Conservation (phyloP, 2,113 vertebrate species). For the Silurus meridionalis region DNA sequence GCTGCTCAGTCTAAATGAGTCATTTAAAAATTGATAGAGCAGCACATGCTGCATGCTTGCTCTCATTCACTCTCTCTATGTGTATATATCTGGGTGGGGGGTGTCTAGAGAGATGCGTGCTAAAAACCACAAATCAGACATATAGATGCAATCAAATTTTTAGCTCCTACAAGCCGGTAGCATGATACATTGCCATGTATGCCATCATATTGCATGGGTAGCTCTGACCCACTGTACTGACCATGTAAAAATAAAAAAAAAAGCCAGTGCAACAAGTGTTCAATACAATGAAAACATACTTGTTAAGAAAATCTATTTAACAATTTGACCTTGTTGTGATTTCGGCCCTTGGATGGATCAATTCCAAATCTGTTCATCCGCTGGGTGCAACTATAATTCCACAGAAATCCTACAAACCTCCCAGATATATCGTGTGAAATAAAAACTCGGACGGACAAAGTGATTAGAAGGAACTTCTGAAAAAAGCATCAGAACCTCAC, state of each 20-base stretch:
- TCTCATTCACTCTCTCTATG: constrained; percentile 4
- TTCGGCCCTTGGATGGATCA: too few species aligned
- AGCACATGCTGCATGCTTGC: constrained; percentile 47
- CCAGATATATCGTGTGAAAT: too few species aligned
- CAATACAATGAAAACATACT: too few species aligned
- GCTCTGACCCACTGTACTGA: neutral
- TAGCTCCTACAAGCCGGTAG: constrained; percentile 56
- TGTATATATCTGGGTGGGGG: neutral
- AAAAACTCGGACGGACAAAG: too few species aligned
- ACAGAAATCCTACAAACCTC: neutral
- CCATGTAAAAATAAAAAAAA: too few species aligned
- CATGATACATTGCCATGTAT: constrained; percentile 47
- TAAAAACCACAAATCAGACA: constrained; percentile 62
- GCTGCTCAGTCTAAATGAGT: constrained; percentile 59
- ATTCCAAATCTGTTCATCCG: too few species aligned
- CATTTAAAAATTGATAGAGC: constrained; percentile 63
- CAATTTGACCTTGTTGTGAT: too few species aligned
- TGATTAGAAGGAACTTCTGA: too few species aligned
- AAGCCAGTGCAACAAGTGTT: too few species aligned
- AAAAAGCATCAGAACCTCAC: too few species aligned
- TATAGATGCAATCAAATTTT: constrained; percentile 62
- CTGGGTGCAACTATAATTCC: neutral
- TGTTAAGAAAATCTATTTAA: too few species aligned
- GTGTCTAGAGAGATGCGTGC: constrained; percentile 45
- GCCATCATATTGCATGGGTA: neutral